A percentile compares a stretch with the other conserved stretches of the same genome.
These are phyloP conservation scores for Sturnus vulgaris DNA, from an alignment of 2,113 vertebrate species.

Conservation along the genomic window DNA sequence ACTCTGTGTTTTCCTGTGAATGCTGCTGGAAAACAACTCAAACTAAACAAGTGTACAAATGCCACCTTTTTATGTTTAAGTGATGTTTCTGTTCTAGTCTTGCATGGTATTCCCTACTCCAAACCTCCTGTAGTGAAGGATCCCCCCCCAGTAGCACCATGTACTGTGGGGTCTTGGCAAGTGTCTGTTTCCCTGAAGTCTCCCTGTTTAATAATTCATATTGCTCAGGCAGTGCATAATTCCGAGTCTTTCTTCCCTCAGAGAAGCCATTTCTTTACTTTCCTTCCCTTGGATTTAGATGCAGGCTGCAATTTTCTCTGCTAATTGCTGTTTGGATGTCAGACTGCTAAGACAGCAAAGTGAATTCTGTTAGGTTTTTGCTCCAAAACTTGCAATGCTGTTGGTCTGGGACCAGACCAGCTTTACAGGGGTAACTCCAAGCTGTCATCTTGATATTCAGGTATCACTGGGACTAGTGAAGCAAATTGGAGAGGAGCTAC, in stretches of 20 bases:
- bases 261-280: background rate
- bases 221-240: background rate
- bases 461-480: background rate
- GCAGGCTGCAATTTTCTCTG: background rate
- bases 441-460: background rate
- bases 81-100: background rate
- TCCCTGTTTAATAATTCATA: background rate
- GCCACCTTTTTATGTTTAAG: background rate
- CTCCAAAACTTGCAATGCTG: background rate
- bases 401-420: background rate
- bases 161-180: background rate
- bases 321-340: background rate
- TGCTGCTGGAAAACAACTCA: background rate
- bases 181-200: background rate
- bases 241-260: background rate
- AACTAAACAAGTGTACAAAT: background rate
- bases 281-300: background rate
- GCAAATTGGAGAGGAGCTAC: background rate
- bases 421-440: background rate
- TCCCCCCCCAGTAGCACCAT: background rate
- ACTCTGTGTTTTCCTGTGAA: background rate
- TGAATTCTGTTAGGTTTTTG: background rate
- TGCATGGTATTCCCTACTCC: background rate
- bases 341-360: accelerated
- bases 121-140: background rate